Evolutionary conservation across 2,113 vertebrate species (phyloP).

Genomic region (Trogon surrucura): DNA sequence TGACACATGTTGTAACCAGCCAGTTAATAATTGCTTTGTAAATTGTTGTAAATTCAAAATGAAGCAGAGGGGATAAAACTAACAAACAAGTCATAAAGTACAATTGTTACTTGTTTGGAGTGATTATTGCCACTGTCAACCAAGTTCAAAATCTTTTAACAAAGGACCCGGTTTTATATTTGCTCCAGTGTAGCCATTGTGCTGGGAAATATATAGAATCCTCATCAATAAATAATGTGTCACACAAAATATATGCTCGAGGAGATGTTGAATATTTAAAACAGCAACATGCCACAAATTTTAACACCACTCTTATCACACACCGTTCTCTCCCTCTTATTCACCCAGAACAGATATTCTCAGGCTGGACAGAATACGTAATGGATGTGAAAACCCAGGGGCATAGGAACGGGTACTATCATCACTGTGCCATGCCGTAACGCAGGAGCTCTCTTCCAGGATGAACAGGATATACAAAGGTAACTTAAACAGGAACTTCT

Average conservation of each 20-base stretch:
- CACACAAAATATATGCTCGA: background rate
- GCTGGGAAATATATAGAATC: background rate
- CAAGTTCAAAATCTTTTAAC: background rate
- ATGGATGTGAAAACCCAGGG: background rate
- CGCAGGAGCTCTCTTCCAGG: background rate
- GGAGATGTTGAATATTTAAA: background rate
- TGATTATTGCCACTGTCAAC: background rate
- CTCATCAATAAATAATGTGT: background rate
- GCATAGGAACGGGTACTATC: background rate
- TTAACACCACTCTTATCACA: background rate
- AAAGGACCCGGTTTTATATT: background rate
- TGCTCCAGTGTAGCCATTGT: background rate
- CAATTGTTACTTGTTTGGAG: background rate
- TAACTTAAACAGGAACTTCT: background rate
- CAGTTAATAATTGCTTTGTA: slow-evolving; percentile 59
- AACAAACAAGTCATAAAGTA: slow-evolving; percentile 36
- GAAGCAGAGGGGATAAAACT: slow-evolving; percentile 44
- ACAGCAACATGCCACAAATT: background rate
- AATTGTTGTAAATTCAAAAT: slow-evolving; percentile 37
- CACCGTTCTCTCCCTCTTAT: background rate
- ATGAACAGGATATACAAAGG: background rate
- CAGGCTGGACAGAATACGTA: background rate
- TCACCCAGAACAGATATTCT: background rate
- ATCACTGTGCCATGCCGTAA: background rate
- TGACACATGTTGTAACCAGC: slow-evolving; percentile 4